Evolutionary conservation across 2,797 vertebrate species (phyloP).

Genomic region (Lycodopsis pacificus): DNA sequence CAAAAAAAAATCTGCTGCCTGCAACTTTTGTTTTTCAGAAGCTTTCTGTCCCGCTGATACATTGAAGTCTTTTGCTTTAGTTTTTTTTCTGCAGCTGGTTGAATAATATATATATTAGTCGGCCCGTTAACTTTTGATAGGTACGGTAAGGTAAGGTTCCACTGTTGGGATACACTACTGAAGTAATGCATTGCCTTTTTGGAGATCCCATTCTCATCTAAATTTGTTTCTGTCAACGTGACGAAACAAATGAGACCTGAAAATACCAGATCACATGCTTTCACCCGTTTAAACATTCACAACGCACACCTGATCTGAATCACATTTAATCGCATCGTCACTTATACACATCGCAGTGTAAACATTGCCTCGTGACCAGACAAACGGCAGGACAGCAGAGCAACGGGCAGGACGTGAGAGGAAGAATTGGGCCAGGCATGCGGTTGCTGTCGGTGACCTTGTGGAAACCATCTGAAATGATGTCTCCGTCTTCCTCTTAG

Average conservation of each 20-base stretch:
- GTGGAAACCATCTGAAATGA: conserved; percentile 34
- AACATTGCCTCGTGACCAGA: background rate
- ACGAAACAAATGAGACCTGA: conserved; percentile 7
- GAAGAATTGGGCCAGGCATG: conserved; percentile 34
- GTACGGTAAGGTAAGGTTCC: conserved; percentile 16
- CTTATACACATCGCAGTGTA: background rate
- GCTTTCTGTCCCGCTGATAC: conserved; percentile 19
- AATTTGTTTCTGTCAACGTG: background rate
- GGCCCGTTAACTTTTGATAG: conserved; percentile 6
- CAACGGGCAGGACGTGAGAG: background rate
- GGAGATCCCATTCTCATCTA: background rate
- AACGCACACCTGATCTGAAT: background rate
- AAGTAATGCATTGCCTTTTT: conserved; percentile 7
- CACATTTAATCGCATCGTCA: background rate
- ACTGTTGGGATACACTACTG: conserved; percentile 9
- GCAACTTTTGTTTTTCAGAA: conserved; percentile 31
- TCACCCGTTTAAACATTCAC: background rate
- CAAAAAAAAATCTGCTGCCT: conserved; percentile 11
- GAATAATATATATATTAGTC: conserved; percentile 6
- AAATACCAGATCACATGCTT: background rate
- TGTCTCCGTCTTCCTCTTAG: conserved; percentile 51
- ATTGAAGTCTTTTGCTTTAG: background rate
- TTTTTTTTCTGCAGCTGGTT: conserved; percentile 1
- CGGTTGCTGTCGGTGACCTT: conserved; percentile 45
- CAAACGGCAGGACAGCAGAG: background rate